Conservation (phyloP, 2,113 vertebrate genomes). For the Elephas maximus region DNA sequence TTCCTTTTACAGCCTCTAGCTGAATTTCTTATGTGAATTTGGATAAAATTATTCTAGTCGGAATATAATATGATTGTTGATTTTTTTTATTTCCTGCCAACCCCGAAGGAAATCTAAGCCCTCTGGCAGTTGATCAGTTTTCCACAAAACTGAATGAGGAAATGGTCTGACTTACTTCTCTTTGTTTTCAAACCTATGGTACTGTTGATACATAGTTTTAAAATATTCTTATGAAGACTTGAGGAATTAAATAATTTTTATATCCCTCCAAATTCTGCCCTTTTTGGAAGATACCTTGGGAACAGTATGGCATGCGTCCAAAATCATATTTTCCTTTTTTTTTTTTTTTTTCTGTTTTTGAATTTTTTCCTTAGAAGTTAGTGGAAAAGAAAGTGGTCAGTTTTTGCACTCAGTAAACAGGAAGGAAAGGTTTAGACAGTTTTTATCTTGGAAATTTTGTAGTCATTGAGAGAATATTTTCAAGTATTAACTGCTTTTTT, state of each 20-base stretch:
- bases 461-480: constrained; percentile 51
- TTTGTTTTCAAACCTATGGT: constrained; percentile 46
- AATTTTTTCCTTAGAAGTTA: constrained; percentile 63
- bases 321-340: constrained; percentile 15
- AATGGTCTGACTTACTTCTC: constrained; percentile 29
- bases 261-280: background rate
- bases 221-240: constrained; percentile 58
- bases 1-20: background rate
- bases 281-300: constrained; percentile 54
- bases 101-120: constrained; percentile 9
- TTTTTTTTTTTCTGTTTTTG: background rate
- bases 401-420: constrained; percentile 42
- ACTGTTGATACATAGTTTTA: constrained; percentile 43
- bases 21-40: constrained; percentile 14
- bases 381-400: constrained; percentile 39
- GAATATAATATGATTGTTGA: background rate
- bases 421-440: constrained; percentile 18
- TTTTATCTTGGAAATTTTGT: constrained; percentile 66
- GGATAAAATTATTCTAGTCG: constrained; percentile 41
- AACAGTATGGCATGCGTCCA: constrained; percentile 34
- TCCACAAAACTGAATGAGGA: constrained; percentile 33
- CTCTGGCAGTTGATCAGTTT: background rate
- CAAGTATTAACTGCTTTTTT: constrained; percentile 65
- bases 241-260: constrained; percentile 63
- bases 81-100: background rate